Percentiles rank a stretch among this genome's conserved stretches.
phyloP scores from a whole-genome alignment of 2,888 invertebrate genomes.

The Hirtodrosophila duncani region DNA sequence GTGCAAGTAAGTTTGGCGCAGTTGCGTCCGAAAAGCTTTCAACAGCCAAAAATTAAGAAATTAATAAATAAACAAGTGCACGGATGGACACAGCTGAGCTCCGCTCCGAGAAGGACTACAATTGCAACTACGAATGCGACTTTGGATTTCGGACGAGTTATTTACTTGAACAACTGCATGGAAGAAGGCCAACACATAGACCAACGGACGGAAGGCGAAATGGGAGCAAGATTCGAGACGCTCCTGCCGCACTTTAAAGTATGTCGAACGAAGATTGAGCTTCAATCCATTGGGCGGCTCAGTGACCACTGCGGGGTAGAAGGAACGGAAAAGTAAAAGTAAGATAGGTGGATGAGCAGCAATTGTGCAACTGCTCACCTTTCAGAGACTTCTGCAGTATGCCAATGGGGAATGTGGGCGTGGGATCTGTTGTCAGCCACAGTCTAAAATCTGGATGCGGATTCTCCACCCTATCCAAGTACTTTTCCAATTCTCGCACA shows the following conservation, averaged over 20 bases:
- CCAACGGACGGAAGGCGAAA: conserved; percentile 86
- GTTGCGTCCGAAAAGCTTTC: conserved; percentile 51
- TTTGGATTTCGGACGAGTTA: conserved; percentile 22
- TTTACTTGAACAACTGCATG: conserved; percentile 92
- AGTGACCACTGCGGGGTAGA: conserved; percentile 86
- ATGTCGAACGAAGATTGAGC: conserved; percentile 91
- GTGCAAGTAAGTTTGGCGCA: conserved; percentile 35
- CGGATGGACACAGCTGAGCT: conserved; percentile 20
- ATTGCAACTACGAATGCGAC: conserved; percentile 26
- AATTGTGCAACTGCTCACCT: too few species aligned
- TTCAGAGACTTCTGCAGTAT: conserved; percentile 91
- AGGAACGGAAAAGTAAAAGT: neutral
- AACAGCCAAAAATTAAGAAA: conserved; percentile 51
- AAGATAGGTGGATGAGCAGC: neutral
- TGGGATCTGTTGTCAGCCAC: conserved; percentile 95
- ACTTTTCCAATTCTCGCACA: conserved; percentile 89
- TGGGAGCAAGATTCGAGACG: conserved; percentile 87
- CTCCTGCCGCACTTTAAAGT: conserved; percentile 89
- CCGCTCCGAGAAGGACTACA: conserved; percentile 20
- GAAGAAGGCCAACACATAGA: conserved; percentile 94
- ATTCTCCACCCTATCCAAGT: conserved; percentile 86
- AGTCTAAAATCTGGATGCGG: conserved; percentile 94
- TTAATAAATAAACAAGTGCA: conserved; percentile 65
- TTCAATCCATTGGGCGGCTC: conserved; percentile 95
- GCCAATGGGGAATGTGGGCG: conserved; percentile 91